Evolutionary conservation across 2,797 vertebrate species (phyloP).

Genomic region (Pipistrellus kuhlii): DNA sequence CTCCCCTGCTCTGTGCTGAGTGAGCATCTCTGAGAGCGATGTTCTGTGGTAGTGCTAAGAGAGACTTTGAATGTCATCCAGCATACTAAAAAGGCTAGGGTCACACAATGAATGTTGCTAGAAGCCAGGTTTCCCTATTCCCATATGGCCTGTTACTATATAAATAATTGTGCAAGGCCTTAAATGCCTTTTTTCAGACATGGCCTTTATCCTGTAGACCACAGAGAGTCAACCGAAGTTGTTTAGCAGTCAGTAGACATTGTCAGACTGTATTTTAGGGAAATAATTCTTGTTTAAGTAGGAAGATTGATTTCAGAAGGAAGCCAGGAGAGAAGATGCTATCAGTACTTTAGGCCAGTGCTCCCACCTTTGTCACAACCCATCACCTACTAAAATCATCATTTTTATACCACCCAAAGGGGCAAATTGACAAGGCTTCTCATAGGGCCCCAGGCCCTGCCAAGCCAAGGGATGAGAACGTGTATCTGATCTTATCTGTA

Average conservation of each 20-base stretch:
- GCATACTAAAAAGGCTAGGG: background rate
- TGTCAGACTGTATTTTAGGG: background rate
- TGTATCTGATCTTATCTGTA: background rate
- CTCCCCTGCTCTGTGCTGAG: background rate
- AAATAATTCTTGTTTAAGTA: background rate
- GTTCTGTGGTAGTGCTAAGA: background rate
- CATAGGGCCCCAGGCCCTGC: background rate
- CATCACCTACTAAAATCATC: background rate
- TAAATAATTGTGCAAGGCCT: background rate
- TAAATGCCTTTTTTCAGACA: constrained; percentile 5
- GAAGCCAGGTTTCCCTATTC: background rate
- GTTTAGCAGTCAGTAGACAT: background rate
- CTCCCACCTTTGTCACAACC: background rate
- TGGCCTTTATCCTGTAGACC: background rate
- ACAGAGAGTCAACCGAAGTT: background rate
- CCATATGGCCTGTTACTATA: background rate
- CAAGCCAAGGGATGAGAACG: background rate
- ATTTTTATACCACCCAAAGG: background rate
- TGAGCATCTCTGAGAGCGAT: background rate
- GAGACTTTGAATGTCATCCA: background rate
- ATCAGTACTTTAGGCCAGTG: background rate
- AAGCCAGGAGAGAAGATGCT: background rate
- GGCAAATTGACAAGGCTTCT: background rate
- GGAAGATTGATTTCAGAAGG: background rate
- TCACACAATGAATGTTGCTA: background rate